Conservation (phyloP, 2,113 vertebrate genomes). For the Delphinus delphis region DNA sequence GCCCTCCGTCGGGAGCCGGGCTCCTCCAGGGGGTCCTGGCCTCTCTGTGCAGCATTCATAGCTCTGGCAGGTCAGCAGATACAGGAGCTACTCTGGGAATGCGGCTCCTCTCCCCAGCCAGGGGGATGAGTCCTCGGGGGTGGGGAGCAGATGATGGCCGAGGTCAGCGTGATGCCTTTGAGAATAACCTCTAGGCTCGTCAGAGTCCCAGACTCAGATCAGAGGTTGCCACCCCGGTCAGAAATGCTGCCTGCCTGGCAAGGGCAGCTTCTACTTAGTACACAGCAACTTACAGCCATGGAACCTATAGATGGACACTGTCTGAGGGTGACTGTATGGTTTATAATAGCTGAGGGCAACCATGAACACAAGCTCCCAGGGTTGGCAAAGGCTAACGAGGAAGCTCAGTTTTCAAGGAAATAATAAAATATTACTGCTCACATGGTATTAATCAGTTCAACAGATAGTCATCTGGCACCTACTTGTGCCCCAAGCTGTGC, state of each 20-base stretch:
- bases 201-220: neutral
- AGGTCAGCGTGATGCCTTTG: neutral
- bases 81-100: neutral
- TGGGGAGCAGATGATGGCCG: too few relatives aligned
- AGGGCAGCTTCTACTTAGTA: neutral
- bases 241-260: neutral
- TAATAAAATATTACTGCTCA: too few relatives aligned
- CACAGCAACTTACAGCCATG: too few relatives aligned
- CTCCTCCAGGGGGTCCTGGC: slow-evolving; percentile 75
- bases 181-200: neutral
- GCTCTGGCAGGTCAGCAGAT: slow-evolving; percentile 84
- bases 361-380: neutral
- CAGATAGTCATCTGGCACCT: too few relatives aligned
- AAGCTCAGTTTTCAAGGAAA: neutral
- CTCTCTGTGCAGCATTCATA: slow-evolving; percentile 77
- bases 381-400: neutral
- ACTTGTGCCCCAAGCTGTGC: fast-evolving
- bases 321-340: neutral
- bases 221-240: neutral
- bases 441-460: neutral
- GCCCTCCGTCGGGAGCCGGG: fast-evolving
- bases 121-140: neutral
- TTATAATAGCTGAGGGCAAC: too few relatives aligned
- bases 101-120: neutral
- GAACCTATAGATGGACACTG: fast-evolving